Evolutionary conservation across 1,140 invertebrate species (phyloP), one percentile per base, ranked within the genome.

Genomic region (Nebria ingens): DNA sequence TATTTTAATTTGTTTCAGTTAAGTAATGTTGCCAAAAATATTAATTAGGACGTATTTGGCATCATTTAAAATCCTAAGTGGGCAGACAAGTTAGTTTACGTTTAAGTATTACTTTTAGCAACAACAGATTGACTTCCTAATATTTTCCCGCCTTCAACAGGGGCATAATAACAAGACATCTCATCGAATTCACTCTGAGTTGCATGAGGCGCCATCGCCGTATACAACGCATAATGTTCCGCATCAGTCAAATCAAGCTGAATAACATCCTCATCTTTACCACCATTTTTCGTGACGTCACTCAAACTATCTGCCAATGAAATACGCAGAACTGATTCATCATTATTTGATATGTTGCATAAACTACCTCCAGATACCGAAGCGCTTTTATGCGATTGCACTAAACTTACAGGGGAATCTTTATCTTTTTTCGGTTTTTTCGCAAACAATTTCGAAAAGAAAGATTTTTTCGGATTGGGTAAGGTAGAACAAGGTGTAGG

Each of bases 101-200:
- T 11, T 45, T 45, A 29, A 22, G 20, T 59, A 22, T 49, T 20
- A 25, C 13, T 42, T 19, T 52, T 17, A 45, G 40, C 15, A 45
- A 17, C 4, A 19, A 54, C 69, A n/a, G 58, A 59, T 40, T 69
- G 63, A 29, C 66, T 67, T 0, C 63, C 67, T 1, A 79, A 64
- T 55, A 81, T 78, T 68, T 85, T 85, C 22, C 83, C 82, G 17
- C 81, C 86, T 67, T 91, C 87, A 9, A 91, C 84, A 1, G 87
- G 82, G 29, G 86, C 86, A 67, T 91, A 91, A 68, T 89, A 91
- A 68, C 84, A 87, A 20, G 87, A 90, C 65, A 84, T 81, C 65
- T 92, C 89, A 64, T 91, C 89, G 65, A 91, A 91, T 65, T 92
- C 89, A 6, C 87, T 90, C 15, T 78, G 81, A 0, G 87, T 90